A percentile compares a stretch with the other conserved stretches of the same genome.
These are phyloP conservation scores for Lepus oiostolus DNA, from an alignment of 2,797 vertebrate species.

Conservation along the genomic window DNA sequence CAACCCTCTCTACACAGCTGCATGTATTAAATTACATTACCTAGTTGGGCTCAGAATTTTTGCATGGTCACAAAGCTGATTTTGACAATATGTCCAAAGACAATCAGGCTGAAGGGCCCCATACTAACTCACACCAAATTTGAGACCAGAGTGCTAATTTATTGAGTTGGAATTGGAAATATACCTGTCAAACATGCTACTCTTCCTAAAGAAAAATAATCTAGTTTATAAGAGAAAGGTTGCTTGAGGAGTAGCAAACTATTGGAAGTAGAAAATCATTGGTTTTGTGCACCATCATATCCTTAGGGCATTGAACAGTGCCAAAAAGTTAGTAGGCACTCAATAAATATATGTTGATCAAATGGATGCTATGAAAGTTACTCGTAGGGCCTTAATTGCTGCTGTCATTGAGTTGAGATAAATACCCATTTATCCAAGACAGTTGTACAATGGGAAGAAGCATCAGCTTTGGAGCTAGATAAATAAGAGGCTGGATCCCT, in stretches of 20 bases:
- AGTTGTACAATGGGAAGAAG: neutral
- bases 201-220: neutral
- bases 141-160: conserved; percentile 2
- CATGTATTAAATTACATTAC: neutral
- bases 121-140: neutral
- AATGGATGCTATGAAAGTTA: neutral
- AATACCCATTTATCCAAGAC: neutral
- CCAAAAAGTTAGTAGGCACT: neutral
- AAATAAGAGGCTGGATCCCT: neutral
- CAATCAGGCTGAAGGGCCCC: neutral
- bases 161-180: conserved; percentile 7
- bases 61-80: neutral
- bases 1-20: neutral
- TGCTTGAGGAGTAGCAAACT: neutral
- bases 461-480: neutral
- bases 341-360: conserved; percentile 11
- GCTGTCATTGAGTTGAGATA: neutral
- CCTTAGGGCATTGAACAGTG: neutral
- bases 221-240: conserved; percentile 4
- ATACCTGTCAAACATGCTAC: neutral
- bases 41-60: conserved; percentile 10
- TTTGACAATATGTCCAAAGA: conserved; percentile 6
- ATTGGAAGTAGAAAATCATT: neutral
- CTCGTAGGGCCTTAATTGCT: neutral
- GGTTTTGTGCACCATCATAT: neutral